A percentile compares a stretch with the other conserved stretches of the same genome.
phyloP scores from a whole-genome alignment of 2,113 vertebrate species.

The Arvicanthis niloticus region DNA sequence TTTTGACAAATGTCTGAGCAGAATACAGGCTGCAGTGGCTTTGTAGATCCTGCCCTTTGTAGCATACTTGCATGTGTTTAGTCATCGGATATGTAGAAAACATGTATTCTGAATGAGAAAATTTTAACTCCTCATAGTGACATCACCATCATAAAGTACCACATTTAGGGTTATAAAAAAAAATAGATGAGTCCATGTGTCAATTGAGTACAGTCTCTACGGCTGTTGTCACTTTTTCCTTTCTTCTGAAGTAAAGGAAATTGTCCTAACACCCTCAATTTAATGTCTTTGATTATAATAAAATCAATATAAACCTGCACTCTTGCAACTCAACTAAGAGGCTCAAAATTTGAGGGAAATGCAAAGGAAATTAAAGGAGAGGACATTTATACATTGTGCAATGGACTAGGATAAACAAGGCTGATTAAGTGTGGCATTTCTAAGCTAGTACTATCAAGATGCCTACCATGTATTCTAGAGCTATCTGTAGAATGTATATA shows the following conservation, averaged over 20 bases:
- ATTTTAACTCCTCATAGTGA: slow-evolving; percentile 69
- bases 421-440: background rate
- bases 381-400: background rate
- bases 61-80: slow-evolving; percentile 54
- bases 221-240: slow-evolving; percentile 57
- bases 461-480: background rate
- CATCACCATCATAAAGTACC: slow-evolving; percentile 56
- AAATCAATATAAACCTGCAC: slow-evolving; percentile 16
- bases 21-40: background rate
- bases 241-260: slow-evolving; percentile 56
- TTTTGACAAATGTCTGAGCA: slow-evolving; percentile 25
- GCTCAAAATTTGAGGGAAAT: background rate
- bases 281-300: slow-evolving; percentile 64
- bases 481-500: background rate
- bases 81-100: slow-evolving; percentile 57
- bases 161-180: slow-evolving; percentile 70
- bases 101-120: slow-evolving; percentile 59
- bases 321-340: slow-evolving; percentile 57
- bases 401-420: background rate
- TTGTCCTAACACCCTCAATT: slow-evolving; percentile 10
- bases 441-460: background rate
- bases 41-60: slow-evolving; percentile 24
- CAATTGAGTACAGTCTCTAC: slow-evolving; percentile 34
- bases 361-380: slow-evolving; percentile 15
- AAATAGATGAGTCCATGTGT: slow-evolving; percentile 46